Conservation (phyloP, 35 echinoderm and acorn worm species). For the Nesometra sesokonis region DNA sequence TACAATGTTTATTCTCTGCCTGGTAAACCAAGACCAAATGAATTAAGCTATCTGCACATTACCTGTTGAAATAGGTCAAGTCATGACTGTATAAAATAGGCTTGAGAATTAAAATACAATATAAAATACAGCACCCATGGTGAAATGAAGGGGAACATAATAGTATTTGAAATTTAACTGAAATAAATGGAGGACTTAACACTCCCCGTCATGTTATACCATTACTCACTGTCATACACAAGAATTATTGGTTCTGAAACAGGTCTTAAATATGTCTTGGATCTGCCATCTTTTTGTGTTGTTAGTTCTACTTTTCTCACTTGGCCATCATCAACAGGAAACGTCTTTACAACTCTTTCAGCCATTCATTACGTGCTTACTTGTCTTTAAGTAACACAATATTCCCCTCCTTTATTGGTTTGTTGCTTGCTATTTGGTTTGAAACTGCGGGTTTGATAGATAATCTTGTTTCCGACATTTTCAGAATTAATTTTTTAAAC, state of each 20-base stretch:
- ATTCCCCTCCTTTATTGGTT: conserved; percentile 3
- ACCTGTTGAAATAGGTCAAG: too few relatives aligned
- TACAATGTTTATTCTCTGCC: too few relatives aligned
- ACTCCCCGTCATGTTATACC: conserved; percentile 26
- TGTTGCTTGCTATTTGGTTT: not conserved
- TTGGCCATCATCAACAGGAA: conserved; percentile 7
- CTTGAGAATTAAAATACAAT: too few relatives aligned
- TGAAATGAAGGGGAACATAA: too few relatives aligned
- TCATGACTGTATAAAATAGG: too few relatives aligned
- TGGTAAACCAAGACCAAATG: too few relatives aligned
- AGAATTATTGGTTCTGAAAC: not conserved
- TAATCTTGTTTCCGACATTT: not conserved
- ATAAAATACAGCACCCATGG: too few relatives aligned
- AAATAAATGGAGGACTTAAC: not conserved
- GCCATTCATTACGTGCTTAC: conserved; percentile 23
- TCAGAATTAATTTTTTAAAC: not conserved
- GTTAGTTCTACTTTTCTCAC: conserved; percentile 37
- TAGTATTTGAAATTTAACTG: too few relatives aligned
- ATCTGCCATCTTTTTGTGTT: not conserved
- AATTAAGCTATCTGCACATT: too few relatives aligned
- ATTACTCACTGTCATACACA: not conserved
- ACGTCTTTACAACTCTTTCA: conserved; percentile 4
- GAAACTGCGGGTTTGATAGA: not conserved
- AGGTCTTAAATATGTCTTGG: conserved; percentile 8
- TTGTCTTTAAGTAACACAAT: conserved; percentile 32